Percentiles rank a stretch among this genome's conserved stretches.
phyloP scores from a whole-genome alignment of 2,113 vertebrate species.

The Anguilla japonica region DNA sequence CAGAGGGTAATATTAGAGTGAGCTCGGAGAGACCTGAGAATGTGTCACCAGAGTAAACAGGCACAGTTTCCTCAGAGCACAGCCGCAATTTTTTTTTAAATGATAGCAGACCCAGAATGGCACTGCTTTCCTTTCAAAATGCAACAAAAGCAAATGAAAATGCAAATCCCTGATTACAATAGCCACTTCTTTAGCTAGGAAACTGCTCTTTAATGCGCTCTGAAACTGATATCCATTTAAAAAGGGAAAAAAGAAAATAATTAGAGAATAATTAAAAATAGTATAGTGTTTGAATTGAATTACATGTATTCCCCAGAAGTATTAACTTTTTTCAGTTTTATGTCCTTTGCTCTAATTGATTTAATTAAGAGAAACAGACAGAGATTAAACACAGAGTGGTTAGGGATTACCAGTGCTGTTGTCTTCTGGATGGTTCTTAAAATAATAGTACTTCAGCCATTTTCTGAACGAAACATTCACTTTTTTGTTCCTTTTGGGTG shows the following conservation, averaged over 20 bases:
- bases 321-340: neutral
- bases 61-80: neutral
- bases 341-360: neutral
- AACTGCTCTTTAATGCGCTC: neutral
- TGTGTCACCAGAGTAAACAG: neutral
- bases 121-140: neutral
- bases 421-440: neutral
- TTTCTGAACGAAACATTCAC: neutral
- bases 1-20: no score
- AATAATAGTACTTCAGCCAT: neutral
- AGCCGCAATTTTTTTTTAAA: neutral
- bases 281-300: neutral
- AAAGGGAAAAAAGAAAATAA: no score
- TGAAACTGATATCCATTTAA: neutral
- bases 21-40: neutral
- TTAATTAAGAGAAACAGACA: neutral
- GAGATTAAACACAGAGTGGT: neutral
- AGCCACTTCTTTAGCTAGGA: neutral
- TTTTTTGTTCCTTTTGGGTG: neutral
- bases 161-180: neutral
- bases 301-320: neutral
- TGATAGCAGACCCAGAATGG: neutral
- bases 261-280: neutral
- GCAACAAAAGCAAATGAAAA: neutral
- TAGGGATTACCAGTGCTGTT: neutral